A percentile compares a stretch with the other conserved stretches of the same genome.
phyloP scores from a whole-genome alignment of 1,140 invertebrate genomes.

The Notospermus geniculatus region DNA sequence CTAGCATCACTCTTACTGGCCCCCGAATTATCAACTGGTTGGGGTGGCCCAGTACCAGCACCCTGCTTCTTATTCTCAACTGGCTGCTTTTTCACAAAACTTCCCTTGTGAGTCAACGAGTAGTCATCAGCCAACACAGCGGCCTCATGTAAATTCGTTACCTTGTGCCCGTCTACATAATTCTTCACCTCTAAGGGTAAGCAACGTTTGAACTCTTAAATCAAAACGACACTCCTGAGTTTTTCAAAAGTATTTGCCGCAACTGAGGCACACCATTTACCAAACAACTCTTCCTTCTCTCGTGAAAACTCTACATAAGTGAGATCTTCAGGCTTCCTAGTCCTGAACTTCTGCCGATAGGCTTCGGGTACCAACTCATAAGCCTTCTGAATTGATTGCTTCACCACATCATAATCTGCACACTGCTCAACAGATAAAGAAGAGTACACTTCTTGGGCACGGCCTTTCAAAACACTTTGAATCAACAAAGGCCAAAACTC shows the following conservation, averaged over 20 bases:
- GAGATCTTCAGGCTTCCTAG: constrained; percentile 18
- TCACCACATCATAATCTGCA: no score
- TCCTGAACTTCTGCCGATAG: constrained; percentile 28
- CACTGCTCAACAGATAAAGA: no score
- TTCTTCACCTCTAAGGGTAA: constrained; percentile 18
- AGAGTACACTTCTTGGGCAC: no score
- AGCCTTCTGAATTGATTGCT: no score
- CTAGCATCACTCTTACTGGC: no score
- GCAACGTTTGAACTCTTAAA: constrained; percentile 29
- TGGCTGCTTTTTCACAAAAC: no score
- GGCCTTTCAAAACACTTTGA: no score
- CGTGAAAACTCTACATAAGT: constrained; percentile 28
- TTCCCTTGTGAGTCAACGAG: constrained; percentile 21
- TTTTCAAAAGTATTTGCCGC: constrained; percentile 23
- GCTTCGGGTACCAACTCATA: constrained; percentile 32
- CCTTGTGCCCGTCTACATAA: constrained; percentile 22
- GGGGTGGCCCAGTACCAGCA: no score
- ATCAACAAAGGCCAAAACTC: no score
- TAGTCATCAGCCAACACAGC: constrained; percentile 21
- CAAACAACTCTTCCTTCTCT: constrained; percentile 27
- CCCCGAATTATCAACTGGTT: no score
- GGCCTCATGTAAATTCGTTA: constrained; percentile 14
- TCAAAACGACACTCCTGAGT: constrained; percentile 22
- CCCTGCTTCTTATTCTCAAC: no score
- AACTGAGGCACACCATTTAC: constrained; percentile 21